Evolutionary conservation across 2,888 invertebrate genomes (phyloP).

Genomic region (Noctua fimbriata): DNA sequence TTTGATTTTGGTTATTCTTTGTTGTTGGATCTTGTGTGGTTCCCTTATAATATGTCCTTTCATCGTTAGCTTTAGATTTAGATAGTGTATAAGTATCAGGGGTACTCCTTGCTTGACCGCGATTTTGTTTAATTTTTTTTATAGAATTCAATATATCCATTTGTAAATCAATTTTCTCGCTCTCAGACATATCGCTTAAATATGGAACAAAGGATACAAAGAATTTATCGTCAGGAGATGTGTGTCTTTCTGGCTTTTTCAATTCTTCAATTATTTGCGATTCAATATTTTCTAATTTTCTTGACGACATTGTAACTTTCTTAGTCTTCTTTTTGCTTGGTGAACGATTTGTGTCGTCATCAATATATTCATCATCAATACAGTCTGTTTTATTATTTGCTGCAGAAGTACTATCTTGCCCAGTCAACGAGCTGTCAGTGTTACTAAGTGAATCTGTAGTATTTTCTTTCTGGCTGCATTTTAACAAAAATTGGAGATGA

Average conservation of each 20-base stretch:
- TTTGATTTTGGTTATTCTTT: conserved; percentile 20
- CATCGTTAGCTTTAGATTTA: conserved; percentile 15
- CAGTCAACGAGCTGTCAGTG: conserved; percentile 21
- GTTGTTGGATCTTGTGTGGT: conserved; percentile 23
- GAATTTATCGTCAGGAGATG: conserved; percentile 13
- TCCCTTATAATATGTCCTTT: conserved; percentile 19
- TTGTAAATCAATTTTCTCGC: conserved; percentile 37
- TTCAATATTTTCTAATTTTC: conserved; percentile 24
- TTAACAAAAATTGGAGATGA: conserved; percentile 31
- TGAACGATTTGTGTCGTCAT: conserved; percentile 23
- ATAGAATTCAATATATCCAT: conserved; percentile 26
- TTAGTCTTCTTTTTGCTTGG: conserved; percentile 31
- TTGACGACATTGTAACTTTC: too few relatives aligned
- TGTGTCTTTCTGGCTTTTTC: conserved; percentile 14
- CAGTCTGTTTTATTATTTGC: conserved; percentile 24
- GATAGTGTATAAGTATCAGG: conserved; percentile 16
- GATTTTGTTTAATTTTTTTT: conserved; percentile 16
- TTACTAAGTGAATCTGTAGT: conserved; percentile 24
- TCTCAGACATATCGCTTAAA: conserved; percentile 32
- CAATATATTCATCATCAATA: conserved; percentile 22
- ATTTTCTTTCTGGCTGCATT: conserved; percentile 31
- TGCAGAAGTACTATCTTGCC: conserved; percentile 16
- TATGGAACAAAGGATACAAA: conserved; percentile 35
- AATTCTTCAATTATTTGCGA: conserved; percentile 14
- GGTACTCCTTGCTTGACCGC: conserved; percentile 15